Evolutionary conservation across 2,888 invertebrate species (phyloP).

Genomic region (Apodemia duryi): DNA sequence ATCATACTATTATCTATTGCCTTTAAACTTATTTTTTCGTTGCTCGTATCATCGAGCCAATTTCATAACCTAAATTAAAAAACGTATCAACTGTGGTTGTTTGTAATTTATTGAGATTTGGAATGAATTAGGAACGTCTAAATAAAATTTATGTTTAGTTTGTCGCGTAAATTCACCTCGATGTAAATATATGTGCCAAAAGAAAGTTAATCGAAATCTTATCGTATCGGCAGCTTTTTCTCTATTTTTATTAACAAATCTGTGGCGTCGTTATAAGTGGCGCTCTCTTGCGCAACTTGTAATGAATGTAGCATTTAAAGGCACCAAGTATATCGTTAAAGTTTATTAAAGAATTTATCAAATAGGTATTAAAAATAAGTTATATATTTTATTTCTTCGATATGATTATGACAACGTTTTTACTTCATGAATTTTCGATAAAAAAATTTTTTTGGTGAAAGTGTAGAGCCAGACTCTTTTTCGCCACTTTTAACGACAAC

Average conservation of each 20-base stretch:
- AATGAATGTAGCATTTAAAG: constrained; percentile 5
- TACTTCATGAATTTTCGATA: not conserved
- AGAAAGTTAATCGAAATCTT: constrained; percentile 36
- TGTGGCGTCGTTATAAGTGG: constrained; percentile 17
- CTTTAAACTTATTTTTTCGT: constrained; percentile 47
- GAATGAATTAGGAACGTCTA: constrained; percentile 21
- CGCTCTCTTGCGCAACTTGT: constrained; percentile 4
- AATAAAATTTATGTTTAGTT: constrained; percentile 33
- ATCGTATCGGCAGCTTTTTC: constrained; percentile 32
- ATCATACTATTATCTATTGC: constrained; percentile 50
- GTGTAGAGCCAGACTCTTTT: not conserved
- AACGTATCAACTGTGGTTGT: constrained; percentile 24
- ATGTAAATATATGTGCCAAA: constrained; percentile 67
- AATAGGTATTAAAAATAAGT: not conserved
- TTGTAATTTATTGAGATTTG: constrained; percentile 20
- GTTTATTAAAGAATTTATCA: constrained; percentile 6
- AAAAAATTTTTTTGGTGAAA: not conserved
- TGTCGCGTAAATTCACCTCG: constrained; percentile 26
- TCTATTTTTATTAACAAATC: constrained; percentile 22
- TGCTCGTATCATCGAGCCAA: constrained; percentile 29
- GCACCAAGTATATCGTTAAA: constrained; percentile 5
- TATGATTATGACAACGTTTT: not conserved
- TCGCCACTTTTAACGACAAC: constrained; percentile 12
- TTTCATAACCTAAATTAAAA: constrained; percentile 27
- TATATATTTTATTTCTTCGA: not conserved